Evolutionary conservation across 1,140 invertebrate species (phyloP).

Genomic region (Drosophila trapezifrons): DNA sequence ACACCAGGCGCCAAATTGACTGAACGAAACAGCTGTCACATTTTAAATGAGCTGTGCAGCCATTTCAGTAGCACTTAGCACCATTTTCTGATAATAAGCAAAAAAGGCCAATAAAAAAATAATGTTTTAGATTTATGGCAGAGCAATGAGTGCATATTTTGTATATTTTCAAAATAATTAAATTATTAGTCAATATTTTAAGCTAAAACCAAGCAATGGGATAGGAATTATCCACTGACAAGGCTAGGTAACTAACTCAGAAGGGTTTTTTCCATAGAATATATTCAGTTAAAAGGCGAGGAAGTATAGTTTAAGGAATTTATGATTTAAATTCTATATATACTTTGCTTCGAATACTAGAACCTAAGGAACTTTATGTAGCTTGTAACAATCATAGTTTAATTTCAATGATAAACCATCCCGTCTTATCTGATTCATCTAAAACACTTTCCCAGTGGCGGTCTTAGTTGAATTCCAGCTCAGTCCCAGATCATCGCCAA

Average conservation of each 20-base stretch:
- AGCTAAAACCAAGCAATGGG: no score
- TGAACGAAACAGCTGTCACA: background rate
- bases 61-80: background rate
- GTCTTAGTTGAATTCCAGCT: background rate
- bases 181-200: no score
- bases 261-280: background rate
- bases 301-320: no score
- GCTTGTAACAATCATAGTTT: background rate
- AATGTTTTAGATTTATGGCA: background rate
- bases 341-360: no score
- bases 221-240: background rate
- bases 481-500: background rate
- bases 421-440: conserved; percentile 4
- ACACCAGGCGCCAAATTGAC: background rate
- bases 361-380: no score
- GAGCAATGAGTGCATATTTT: no score
- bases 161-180: background rate
- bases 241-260: background rate
- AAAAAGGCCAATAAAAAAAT: background rate
- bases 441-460: background rate
- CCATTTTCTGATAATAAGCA: background rate
- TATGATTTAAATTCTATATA: no score
- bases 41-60: background rate
- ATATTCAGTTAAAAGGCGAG: background rate
- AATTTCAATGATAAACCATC: background rate